Conservation (phyloP, 2,888 invertebrate species). For the Xylophagus ater region DNA sequence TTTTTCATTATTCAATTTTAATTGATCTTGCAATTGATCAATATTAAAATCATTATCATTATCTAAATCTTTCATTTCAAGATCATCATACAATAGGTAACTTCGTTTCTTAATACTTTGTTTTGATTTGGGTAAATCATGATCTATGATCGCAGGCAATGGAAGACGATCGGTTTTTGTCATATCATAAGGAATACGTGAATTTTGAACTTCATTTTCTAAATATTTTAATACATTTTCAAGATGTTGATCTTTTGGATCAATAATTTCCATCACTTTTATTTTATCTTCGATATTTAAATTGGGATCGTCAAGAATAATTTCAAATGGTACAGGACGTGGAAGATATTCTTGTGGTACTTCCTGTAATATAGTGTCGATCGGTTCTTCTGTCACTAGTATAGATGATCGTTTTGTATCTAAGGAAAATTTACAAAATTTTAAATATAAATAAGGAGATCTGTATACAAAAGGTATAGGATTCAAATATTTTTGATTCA, state of each 20-base stretch:
- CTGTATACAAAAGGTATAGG: too few species aligned
- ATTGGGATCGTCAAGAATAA: constrained; percentile 18
- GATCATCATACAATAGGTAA: constrained; percentile 19
- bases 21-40: too few species aligned
- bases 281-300: constrained; percentile 19
- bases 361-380: too few species aligned
- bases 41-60: constrained; percentile 15
- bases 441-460: too few species aligned
- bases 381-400: too few species aligned
- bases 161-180: constrained; percentile 3
- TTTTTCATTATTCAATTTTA: too few species aligned
- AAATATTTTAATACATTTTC: constrained; percentile 11
- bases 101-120: constrained; percentile 15
- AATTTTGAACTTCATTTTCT: constrained; percentile 16
- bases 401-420: too few species aligned
- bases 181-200: constrained; percentile 5
- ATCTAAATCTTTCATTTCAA: constrained; percentile 18
- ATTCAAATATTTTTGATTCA: too few species aligned
- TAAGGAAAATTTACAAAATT: too few species aligned
- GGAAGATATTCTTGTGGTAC: constrained; percentile 12
- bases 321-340: constrained; percentile 15
- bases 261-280: constrained; percentile 16
- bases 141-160: constrained; percentile 4
- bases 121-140: too few species aligned
- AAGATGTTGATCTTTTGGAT: constrained; percentile 9